Conservation (phyloP, 92 coral and sea anemone species). For the Bergia sp. region DNA sequence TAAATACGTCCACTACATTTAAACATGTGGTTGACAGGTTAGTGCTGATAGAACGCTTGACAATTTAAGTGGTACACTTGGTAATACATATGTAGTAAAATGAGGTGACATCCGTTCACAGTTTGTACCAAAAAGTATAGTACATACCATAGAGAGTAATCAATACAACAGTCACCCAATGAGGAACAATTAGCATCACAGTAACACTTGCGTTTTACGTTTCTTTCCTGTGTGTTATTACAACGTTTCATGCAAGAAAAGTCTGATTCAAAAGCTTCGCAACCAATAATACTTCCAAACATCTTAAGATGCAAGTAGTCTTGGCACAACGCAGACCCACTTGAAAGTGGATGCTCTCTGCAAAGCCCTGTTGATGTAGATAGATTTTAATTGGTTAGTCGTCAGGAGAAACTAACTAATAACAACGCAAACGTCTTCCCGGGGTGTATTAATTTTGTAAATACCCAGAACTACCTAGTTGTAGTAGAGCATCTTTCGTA, state of each 20-base stretch:
- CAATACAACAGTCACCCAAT: constrained; percentile 7
- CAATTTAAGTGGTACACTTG: neutral
- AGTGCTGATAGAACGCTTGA: too few relatives aligned
- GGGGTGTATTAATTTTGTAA: neutral
- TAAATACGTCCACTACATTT: too few relatives aligned
- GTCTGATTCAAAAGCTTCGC: neutral
- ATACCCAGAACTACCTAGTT: too few relatives aligned
- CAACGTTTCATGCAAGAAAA: neutral
- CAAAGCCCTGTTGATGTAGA: neutral
- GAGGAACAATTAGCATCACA: neutral
- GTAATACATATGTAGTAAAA: neutral
- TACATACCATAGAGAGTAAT: neutral
- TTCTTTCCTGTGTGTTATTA: neutral
- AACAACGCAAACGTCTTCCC: neutral
- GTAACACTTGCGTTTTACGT: neutral
- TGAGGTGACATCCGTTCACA: too few relatives aligned
- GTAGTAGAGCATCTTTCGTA: too few relatives aligned
- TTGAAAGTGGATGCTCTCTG: neutral
- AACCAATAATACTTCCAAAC: neutral
- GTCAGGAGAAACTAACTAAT: neutral
- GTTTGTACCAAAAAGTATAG: too few relatives aligned
- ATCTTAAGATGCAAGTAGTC: neutral
- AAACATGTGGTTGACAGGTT: too few relatives aligned
- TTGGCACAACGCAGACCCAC: neutral
- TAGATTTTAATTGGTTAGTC: neutral